Percentiles rank a stretch among this genome's conserved stretches.
Conservation (phyloP, 2,888 invertebrate species). For the Eumerus sabulonum region DNA sequence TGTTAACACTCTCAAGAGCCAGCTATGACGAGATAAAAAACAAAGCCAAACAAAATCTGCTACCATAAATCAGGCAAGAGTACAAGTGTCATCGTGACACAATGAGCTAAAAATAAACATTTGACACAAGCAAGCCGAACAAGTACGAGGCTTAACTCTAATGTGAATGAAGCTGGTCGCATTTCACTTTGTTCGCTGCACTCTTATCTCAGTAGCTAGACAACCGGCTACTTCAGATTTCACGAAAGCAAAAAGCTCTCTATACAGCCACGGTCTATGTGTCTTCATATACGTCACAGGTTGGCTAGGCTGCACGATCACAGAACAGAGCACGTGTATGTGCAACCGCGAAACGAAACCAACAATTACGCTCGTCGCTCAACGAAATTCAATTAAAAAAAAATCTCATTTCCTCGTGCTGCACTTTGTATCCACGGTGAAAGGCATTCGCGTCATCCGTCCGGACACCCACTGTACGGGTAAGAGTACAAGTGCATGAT, state of each 20-base stretch:
- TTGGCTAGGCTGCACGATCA: constrained; percentile 35
- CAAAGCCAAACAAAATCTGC: no score
- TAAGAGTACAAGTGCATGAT: no score
- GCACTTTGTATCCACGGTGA: constrained; percentile 27
- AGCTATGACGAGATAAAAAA: no score
- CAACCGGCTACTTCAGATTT: no score
- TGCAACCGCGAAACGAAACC: constrained; percentile 33
- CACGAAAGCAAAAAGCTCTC: no score
- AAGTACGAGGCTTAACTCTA: background rate
- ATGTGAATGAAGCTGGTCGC: background rate
- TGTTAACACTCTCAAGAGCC: no score
- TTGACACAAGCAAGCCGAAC: no score
- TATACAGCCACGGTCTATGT: no score
- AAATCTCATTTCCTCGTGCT: background rate
- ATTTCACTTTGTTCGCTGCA: background rate
- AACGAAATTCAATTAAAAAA: constrained; percentile 45
- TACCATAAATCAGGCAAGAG: no score
- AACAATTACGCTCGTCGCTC: constrained; percentile 12
- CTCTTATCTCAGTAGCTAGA: no score
- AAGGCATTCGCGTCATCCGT: constrained; percentile 15
- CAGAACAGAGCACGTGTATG: background rate
- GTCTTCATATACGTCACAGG: constrained; percentile 23
- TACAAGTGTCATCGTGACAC: background rate
- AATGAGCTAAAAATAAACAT: no score
- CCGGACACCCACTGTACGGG: constrained; percentile 37